Conservation (phyloP, 2,113 vertebrate species). For the Tricholaema leucomelas region DNA sequence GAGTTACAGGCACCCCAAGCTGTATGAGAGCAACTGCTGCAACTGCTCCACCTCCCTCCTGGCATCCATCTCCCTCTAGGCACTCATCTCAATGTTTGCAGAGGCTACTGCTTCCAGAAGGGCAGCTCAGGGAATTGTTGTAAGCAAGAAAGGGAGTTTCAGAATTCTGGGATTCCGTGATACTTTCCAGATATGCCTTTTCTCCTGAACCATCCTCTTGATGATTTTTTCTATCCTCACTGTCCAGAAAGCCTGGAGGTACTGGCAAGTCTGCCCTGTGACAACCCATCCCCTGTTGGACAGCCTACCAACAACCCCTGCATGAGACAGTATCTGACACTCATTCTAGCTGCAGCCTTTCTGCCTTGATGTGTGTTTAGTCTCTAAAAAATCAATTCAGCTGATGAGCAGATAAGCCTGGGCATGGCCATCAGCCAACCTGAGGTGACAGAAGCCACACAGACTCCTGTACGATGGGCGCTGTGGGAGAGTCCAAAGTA, state of each 20-base stretch:
- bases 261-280: neutral
- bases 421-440: neutral
- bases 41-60: neutral
- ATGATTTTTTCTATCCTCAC: neutral
- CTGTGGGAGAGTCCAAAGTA: neutral
- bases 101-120: neutral
- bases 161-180: too few relatives aligned
- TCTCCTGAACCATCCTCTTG: neutral
- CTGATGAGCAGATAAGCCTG: neutral
- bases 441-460: neutral
- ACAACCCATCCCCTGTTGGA: neutral
- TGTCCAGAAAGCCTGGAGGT: neutral
- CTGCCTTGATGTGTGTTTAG: neutral
- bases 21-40: neutral
- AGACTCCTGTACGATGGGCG: fast-evolving
- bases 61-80: neutral
- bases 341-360: neutral
- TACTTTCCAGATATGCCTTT: neutral
- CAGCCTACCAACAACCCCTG: neutral
- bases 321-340: fast-evolving
- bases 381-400: neutral
- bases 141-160: neutral
- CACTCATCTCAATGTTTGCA: fast-evolving
- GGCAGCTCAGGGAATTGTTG: neutral
- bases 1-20: constrained; percentile 9